Percentiles rank a stretch among this genome's conserved stretches.
Conservation (phyloP, 53 echinoderm and acorn worm species). For the Arbacia lixula region DNA sequence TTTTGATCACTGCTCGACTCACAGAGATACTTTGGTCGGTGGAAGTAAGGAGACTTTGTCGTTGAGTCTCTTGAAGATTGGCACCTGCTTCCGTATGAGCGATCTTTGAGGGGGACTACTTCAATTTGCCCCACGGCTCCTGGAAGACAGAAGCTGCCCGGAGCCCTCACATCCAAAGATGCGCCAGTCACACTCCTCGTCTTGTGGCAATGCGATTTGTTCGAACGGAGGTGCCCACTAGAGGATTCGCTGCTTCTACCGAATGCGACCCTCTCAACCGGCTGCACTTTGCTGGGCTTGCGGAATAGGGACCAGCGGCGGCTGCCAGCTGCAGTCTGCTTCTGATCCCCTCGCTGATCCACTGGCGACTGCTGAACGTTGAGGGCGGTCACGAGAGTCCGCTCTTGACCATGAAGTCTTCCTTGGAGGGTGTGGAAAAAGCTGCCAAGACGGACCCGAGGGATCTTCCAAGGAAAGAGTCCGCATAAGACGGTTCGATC, state of each 20-base stretch:
- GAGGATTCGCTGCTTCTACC: neutral
- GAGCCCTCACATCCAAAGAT: neutral
- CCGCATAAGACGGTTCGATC: too few relatives aligned
- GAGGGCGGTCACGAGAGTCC: neutral
- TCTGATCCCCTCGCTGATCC: neutral
- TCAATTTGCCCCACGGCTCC: slow-evolving; percentile 20
- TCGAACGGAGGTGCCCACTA: neutral
- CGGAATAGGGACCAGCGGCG: neutral
- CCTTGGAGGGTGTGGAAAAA: slow-evolving; percentile 9
- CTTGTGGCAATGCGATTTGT: neutral
- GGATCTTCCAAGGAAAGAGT: slow-evolving; percentile 42
- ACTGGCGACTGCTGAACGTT: neutral
- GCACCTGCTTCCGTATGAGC: neutral
- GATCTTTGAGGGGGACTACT: neutral
- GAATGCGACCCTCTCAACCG: neutral
- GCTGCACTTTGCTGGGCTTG: slow-evolving; percentile 8
- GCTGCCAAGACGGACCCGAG: neutral
- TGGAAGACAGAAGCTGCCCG: slow-evolving; percentile 1
- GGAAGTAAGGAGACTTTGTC: slow-evolving; percentile 2
- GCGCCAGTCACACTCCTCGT: neutral
- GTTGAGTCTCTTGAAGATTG: neutral
- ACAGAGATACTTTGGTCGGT: neutral
- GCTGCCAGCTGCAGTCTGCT: neutral
- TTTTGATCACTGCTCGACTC: neutral
- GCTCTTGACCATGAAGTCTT: slow-evolving; percentile 5